Conservation (phyloP, 2,888 invertebrate genomes). For the Drosophila anomalata region DNA sequence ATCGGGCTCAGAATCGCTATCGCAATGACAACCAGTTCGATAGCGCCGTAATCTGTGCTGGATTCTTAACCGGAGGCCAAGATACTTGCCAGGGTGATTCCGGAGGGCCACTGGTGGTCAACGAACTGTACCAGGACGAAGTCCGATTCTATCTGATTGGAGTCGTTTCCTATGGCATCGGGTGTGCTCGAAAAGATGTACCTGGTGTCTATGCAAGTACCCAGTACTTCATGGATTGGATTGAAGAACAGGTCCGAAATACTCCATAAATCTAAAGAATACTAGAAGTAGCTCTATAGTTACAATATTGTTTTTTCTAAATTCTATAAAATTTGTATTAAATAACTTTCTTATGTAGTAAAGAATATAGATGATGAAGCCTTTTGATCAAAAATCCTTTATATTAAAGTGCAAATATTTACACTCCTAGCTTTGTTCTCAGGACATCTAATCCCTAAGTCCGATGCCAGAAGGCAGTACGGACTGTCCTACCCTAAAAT, state of each 20-base stretch:
- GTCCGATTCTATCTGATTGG: constrained; percentile 85
- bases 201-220: constrained; percentile 88
- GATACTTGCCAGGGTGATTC: constrained; percentile 84
- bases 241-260: constrained; percentile 82
- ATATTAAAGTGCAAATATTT: constrained; percentile 50
- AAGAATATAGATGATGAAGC: too few species aligned
- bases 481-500: constrained; percentile 21
- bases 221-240: constrained; percentile 87
- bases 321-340: constrained; percentile 2
- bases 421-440: constrained; percentile 62
- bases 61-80: constrained; percentile 79
- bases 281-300: too few species aligned
- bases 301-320: constrained; percentile 9
- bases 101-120: constrained; percentile 83
- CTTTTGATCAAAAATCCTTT: neutral
- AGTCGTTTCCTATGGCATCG: constrained; percentile 88
- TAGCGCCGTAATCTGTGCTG: constrained; percentile 81
- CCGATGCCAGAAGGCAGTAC: constrained; percentile 36
- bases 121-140: constrained; percentile 59
- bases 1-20: constrained; percentile 67
- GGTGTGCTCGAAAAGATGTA: constrained; percentile 86
- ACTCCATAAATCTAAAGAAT: constrained; percentile 48
- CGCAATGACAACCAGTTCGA: constrained; percentile 82
- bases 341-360: too few species aligned
- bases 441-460: constrained; percentile 53